Evolutionary conservation across 2,797 vertebrate species (phyloP), one percentile per base, ranked within the genome.

Genomic region (Peromyscus aztecus): DNA sequence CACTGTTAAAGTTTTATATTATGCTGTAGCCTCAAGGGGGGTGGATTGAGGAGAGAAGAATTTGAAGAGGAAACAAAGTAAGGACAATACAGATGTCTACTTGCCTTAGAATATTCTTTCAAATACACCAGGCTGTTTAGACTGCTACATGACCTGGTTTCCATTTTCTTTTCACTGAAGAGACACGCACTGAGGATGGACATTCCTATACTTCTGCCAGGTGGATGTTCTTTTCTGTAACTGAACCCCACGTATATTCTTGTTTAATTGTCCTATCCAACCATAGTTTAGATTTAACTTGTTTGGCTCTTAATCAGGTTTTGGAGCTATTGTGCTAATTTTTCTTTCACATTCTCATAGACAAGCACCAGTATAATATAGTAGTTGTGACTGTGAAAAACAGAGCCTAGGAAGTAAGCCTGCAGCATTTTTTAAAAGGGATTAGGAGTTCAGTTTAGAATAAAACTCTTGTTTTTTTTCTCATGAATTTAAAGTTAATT

Each of bases 1-100:
- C 52, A 94, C 95, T 91, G 89, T 98, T 97, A 97, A 97, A 94
- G 55, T 84, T 98, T 97, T 95, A 97, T 97, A 90, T 97, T 96
- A 87, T 91, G 89, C 67, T 94, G 40, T 96, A 91, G 52, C 88
- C 90, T 92, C 71, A 73, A 67, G 12, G 67, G 71, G 17, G 89
- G 52, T 93, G 84, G 80, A 91, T 97, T 75, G 69, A 49, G 19
- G 43, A 90, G 73, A 95, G 89, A 96, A 96, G 89, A 96, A 88
- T 94, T 97, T 96, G 93, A 97, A 96, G 83, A 96, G 89, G 96
- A 96, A 97, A 95, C 61, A 71, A 93, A 97, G 77, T 61, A 78
- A 93, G 91, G 80, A 90, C 71, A 96, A 85, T 88, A 69, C 21
- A 69, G 49, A 95, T 61, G 77, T 77, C 46, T 92, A 71, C 24